Evolutionary conservation across 30 jellyfish, hydroid and myxozoan species (phyloP).

Genomic region (Chrysaora quinquecirrha): DNA sequence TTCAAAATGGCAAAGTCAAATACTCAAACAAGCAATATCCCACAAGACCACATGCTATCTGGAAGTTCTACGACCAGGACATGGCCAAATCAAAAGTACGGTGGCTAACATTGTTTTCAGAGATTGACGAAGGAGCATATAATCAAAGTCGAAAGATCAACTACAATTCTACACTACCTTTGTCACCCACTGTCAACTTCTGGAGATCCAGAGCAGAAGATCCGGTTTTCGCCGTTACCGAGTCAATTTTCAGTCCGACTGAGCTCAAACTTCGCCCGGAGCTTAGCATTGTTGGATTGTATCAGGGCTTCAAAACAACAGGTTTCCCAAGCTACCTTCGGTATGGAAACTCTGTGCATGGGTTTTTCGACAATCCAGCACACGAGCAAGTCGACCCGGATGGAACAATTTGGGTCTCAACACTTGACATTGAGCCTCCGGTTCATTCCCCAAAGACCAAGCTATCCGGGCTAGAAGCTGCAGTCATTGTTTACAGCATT

Average conservation of each 20-base stretch:
- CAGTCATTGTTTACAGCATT: slow-evolving; percentile 48
- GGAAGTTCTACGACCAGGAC: slow-evolving; percentile 44
- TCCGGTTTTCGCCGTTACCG: slow-evolving; percentile 55
- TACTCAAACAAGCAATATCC: slow-evolving; percentile 33
- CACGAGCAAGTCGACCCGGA: slow-evolving; percentile 69
- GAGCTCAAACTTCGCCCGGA: slow-evolving; percentile 47
- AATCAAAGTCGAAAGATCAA: neutral
- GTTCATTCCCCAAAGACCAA: neutral
- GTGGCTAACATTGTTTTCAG: slow-evolving; percentile 54
- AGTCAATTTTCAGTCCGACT: slow-evolving; percentile 63
- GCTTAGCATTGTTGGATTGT: slow-evolving; percentile 35
- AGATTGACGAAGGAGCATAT: slow-evolving; percentile 35
- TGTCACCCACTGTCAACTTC: slow-evolving; percentile 46
- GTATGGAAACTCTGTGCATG: neutral
- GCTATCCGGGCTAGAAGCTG: slow-evolving; percentile 41
- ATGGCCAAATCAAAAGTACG: slow-evolving; percentile 41
- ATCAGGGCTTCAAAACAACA: neutral
- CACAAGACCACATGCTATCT: slow-evolving; percentile 22
- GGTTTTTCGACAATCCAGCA: slow-evolving; percentile 40
- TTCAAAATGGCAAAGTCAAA: slow-evolving; percentile 12
- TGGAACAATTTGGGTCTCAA: slow-evolving; percentile 66
- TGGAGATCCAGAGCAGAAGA: slow-evolving; percentile 45
- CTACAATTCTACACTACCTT: slow-evolving; percentile 35
- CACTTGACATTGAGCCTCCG: slow-evolving; percentile 36
- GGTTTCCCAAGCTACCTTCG: slow-evolving; percentile 32